A percentile compares a stretch with the other conserved stretches of the same genome.
Conservation (phyloP, 2,888 invertebrate species). For the Andrena fulva region DNA sequence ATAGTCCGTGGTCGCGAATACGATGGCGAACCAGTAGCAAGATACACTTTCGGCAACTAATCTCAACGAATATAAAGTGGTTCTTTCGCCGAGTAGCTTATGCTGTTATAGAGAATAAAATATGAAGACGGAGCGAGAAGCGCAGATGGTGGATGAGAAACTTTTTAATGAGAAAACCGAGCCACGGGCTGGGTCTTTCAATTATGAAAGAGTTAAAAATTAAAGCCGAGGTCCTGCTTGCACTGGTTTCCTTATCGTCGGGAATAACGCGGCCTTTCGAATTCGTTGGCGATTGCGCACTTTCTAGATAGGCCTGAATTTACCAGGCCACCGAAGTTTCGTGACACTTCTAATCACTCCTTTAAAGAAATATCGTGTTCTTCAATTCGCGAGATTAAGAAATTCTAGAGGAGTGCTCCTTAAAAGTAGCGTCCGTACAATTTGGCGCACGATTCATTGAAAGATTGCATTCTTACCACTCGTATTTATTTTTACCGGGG, state of each 20-base stretch:
- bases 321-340: no score
- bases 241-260: slow-evolving; percentile 46
- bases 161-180: slow-evolving; percentile 69
- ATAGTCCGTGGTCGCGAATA: neutral
- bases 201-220: slow-evolving; percentile 69
- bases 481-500: no score
- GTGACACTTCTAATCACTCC: no score
- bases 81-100: slow-evolving; percentile 50
- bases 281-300: neutral
- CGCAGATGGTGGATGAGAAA: slow-evolving; percentile 68
- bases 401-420: no score
- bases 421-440: no score
- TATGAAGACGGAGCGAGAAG: slow-evolving; percentile 64
- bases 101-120: slow-evolving; percentile 67
- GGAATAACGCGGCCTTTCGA: slow-evolving; percentile 31
- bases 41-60: slow-evolving; percentile 48
- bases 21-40: slow-evolving; percentile 11
- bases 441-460: no score
- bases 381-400: no score
- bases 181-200: slow-evolving; percentile 56
- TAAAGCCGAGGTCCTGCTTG: slow-evolving; percentile 44
- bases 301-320: no score
- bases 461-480: no score
- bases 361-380: no score
- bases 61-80: slow-evolving; percentile 65